Base-by-base conservation (phyloP, 2,113 vertebrate species). In the Eidolon helvum region DNA sequence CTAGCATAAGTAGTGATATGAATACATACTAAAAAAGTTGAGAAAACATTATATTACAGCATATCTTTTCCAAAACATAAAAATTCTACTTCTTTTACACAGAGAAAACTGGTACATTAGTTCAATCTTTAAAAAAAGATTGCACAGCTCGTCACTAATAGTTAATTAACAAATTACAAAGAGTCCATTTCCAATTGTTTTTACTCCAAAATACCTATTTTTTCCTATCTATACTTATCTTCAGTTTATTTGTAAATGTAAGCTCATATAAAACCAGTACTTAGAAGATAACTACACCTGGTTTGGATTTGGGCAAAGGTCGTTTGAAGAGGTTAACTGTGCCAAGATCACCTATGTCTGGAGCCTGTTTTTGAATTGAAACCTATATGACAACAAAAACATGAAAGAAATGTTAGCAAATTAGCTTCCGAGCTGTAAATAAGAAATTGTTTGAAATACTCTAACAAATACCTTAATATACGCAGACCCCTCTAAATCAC, bases 361-460 rank as follows among this genome's bases (percentile, higher is more conserved):
- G 99, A 94, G 99, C 99, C 97, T 99, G 99, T 98, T 99, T 99
- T 94, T 99, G 99, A 97, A 99, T 99, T 55, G 99, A 99, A 92
- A 99, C 99, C 99, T 99, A 59, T 4, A 87, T 10, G 72, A 65
- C 94, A 68, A 98, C 3, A 90, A 40, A 87, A 93, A 78, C 96
- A 71, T 40, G 15, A 50, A 15, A 0, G 28, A 88, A 43, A 28
- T n/a, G n/a, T 68, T 77, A 61, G 87, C 11, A 85, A 94, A 19
- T 55, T 92, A 71, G 48, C 66, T 38, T 55, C 63, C 11, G 33
- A 66, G 82, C 4, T 26, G 50, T 15, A 80, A 78, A 15, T 78
- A 85, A 92, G 53, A 84, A 75, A 71, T 82, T 59, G 33, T 2
- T 24, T 57, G 0, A 7, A 33, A 4, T 18, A 50, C 16, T 57